Evolutionary conservation across 2,113 vertebrate species (phyloP), one percentile per base, ranked within the genome.

Genomic region (Montifringilla adamsi): DNA sequence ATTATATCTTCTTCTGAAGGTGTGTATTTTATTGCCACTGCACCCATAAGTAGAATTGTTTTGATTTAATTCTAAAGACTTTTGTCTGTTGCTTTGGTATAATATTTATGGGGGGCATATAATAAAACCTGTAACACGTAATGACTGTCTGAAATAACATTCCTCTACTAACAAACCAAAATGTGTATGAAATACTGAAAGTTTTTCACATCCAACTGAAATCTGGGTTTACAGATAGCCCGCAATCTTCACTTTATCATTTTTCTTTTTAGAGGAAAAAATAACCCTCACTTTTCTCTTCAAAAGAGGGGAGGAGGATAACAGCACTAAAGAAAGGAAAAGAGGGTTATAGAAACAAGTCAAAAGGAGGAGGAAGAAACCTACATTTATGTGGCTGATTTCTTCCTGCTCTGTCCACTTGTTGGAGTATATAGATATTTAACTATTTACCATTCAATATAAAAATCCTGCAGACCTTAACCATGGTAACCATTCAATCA

Each of bases 41-140:
- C 18, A 67, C 58, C 46, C 47, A 74, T 43, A 92, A 76, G 27
- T 28, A 84, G 53, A 72, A 64, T 46, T 37, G 43, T 4, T 91
- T 75, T 70, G 50, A 56, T 92, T 89, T 93, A 39, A 83, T 92
- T 95, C 58, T 39, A 59, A 91, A 93, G 33, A 73, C 28, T 67
- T 89, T 47, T 78, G 18, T 81, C 47, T 75, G 11, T 73, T 89
- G 8, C n/a, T 92, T 77, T 94, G 69, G 21, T 62, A 39, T 72
- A 49, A 83, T 72, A 70, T 86, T 93, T 92, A 26, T 78, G 28
- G 68, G 80, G 56, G 49, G 56, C 23, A 86, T 50, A 86, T 87
- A 58, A 84, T 62, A 63, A 94, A 58, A 3, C 4, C 44, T 89
- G 28, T 76, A 88, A 77, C 73, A 85, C 33, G 47, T 47, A 21